Percentiles rank a stretch among this genome's conserved stretches.
Evolutionary conservation across 2,113 vertebrate genomes (phyloP).

Genomic region (Equus przewalskii): DNA sequence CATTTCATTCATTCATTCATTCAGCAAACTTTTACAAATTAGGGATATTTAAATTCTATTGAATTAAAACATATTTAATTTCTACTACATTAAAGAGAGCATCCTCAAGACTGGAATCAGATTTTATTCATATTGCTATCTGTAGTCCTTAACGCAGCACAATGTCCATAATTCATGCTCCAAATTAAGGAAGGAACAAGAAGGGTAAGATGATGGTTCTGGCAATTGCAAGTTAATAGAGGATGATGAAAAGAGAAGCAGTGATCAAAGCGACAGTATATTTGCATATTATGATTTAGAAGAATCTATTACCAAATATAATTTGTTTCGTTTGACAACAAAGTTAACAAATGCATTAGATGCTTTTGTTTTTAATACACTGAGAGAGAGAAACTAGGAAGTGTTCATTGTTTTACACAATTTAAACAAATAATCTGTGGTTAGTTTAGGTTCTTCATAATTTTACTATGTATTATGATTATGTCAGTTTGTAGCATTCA

Average conservation of each 20-base stretch:
- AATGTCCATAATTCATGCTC: background rate
- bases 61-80: background rate
- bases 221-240: background rate
- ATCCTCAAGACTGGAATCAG: background rate
- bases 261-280: background rate
- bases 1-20: background rate
- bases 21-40: background rate
- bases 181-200: background rate
- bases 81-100: background rate
- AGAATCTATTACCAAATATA: background rate
- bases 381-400: background rate
- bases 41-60: background rate
- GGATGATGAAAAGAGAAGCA: background rate
- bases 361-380: background rate
- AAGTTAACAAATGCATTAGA: background rate
- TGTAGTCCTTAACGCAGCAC: background rate
- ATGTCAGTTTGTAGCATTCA: background rate
- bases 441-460: background rate
- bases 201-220: background rate
- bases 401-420: background rate
- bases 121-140: background rate
- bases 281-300: background rate
- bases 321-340: background rate
- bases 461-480: background rate
- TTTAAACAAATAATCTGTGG: background rate